A percentile compares a stretch with the other conserved stretches of the same genome.
Evolutionary conservation across 2,113 vertebrate species (phyloP).

Genomic region (Platysteira castanea): DNA sequence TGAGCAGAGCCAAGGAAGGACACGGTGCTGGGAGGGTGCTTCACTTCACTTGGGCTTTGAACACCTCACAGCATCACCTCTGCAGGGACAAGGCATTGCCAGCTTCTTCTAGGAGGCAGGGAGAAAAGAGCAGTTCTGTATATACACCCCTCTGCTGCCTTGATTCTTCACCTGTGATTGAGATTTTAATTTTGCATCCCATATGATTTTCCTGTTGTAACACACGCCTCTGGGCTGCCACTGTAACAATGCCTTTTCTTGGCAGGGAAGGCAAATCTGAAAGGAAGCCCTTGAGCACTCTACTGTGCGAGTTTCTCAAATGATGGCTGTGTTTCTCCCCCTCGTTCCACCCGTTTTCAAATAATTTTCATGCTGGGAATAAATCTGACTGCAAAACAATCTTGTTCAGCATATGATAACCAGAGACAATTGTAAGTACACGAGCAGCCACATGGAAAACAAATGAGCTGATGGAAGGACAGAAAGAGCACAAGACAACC

Average conservation of each 20-base stretch:
- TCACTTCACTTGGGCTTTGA: background rate
- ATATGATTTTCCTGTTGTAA: slow-evolving; percentile 32
- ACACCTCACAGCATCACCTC: background rate
- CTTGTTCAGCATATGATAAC: slow-evolving; percentile 36
- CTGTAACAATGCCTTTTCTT: slow-evolving; percentile 37
- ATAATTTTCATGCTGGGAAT: slow-evolving; percentile 44
- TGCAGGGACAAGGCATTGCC: background rate
- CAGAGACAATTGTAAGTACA: background rate
- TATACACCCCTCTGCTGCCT: background rate
- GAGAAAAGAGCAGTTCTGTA: background rate
- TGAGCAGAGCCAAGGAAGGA: background rate
- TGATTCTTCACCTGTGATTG: slow-evolving; percentile 27
- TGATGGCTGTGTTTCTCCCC: slow-evolving; percentile 13
- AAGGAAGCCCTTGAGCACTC: slow-evolving; percentile 38
- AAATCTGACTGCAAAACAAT: slow-evolving; percentile 14
- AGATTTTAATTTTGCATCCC: slow-evolving; percentile 46
- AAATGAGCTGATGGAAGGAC: slow-evolving; percentile 6
- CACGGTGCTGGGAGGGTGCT: background rate
- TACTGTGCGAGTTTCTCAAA: background rate
- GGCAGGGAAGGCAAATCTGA: slow-evolving; percentile 24
- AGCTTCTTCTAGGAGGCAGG: background rate
- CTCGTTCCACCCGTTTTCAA: background rate
- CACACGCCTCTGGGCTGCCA: slow-evolving; percentile 38
- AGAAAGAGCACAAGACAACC: background rate
- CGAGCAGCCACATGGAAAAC: slow-evolving; percentile 21